Base-by-base conservation (phyloP, 2,888 invertebrate genomes). In the Scaptomyza reducta region DNA sequence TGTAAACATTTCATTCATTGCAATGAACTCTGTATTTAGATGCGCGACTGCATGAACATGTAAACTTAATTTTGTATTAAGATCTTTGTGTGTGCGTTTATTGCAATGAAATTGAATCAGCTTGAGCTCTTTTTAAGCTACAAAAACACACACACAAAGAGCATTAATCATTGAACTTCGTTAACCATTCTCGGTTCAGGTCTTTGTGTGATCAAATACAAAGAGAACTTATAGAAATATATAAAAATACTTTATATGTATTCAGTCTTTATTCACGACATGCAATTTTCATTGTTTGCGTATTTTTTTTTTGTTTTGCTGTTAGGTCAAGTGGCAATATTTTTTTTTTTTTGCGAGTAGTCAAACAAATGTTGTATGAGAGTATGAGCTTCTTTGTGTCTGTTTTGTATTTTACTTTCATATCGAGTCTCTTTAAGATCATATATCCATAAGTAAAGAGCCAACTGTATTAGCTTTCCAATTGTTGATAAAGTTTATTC, bases 141-240 rank as follows among this genome's bases (percentile, higher is more conserved):
- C 35, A 31, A 31, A 27, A 22, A 22, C 22, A 0, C 3, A 3
- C 31, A 27, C 9, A 45, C 51, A 55, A 44, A 44, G 54, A 4
- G 63, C 44, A 59, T 73, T 73, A 63, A 50, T 74, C 75, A 63
- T 45, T 6, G 10, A 16, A 38, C 41, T 22, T 11, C n/a, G 46
- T 22, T 14, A 13, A 18, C 16, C 33, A 6, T 9, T 4, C 31
- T 14, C 3, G 50, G 59, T 35, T 49, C 22, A 40, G 3, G 27
- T 46, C 49, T 66, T 55, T 71, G 45, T 72, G 33, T 33, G 49
- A 14, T 27, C 11, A 25, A 51, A 27, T 49, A 63, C 55, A 73
- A 74, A 53, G 57, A 53, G 57, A 51, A 6, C 18, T 41, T 38
- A 16, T 40, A 29, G 10, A 46, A 41, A 45, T 35, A 44, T 46